These are phyloP conservation scores for Tetrax tetrax DNA, from an alignment of 2,113 vertebrate genomes.

Conservation along the genomic window DNA sequence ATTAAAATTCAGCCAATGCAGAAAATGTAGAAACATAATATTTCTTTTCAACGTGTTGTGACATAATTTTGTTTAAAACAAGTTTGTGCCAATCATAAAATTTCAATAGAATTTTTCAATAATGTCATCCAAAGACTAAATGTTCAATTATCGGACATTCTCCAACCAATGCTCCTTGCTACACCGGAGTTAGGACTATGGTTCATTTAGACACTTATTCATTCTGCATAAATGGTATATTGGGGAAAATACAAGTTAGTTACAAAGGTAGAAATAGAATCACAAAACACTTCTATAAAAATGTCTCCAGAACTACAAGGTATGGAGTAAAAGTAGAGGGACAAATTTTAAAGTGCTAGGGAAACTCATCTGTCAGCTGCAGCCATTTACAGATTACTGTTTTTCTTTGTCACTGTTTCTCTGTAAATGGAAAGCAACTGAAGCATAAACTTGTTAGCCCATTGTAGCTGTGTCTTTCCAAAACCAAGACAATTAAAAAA, in stretches of 20 bases:
- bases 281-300: neutral
- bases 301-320: neutral
- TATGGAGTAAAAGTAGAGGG: neutral
- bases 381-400: neutral
- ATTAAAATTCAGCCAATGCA: neutral
- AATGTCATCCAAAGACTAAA: neutral
- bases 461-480: neutral
- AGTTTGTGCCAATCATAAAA: neutral
- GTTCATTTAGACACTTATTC: neutral
- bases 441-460: neutral
- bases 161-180: neutral
- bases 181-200: neutral
- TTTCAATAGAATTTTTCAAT: neutral
- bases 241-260: neutral
- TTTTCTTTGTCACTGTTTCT: neutral
- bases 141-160: neutral
- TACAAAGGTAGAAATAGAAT: neutral
- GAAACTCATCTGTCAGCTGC: neutral
- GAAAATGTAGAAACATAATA: neutral
- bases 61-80: neutral
- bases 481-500: neutral
- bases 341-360: neutral
- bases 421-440: neutral
- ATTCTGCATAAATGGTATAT: neutral
- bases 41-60: neutral